Conservation (phyloP, 2,113 vertebrate species). For the Coptodon rendalli region DNA sequence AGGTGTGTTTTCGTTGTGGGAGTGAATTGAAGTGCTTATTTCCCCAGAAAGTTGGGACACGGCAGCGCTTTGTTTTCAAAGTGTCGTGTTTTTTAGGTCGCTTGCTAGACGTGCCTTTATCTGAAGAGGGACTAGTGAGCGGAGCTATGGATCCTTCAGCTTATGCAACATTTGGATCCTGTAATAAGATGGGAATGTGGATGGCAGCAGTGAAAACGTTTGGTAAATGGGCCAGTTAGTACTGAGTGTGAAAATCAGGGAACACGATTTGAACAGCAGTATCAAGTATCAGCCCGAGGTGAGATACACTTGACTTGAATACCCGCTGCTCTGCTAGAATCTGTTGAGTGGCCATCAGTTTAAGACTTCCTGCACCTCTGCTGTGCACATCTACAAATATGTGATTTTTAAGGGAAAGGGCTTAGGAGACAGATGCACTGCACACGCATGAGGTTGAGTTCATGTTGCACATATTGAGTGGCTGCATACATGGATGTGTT, state of each 20-base stretch:
- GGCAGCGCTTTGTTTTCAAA: slow-evolving; percentile 28
- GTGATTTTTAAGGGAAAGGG: not conserved
- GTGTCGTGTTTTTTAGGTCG: not conserved
- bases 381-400: not conserved
- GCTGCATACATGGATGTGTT: not conserved
- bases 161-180: not conserved
- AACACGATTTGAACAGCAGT: not conserved
- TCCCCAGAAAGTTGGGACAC: slow-evolving; percentile 44
- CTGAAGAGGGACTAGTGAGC: slow-evolving; percentile 3
- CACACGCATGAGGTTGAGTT: rapidly evolving
- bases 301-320: not conserved
- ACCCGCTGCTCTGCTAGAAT: not conserved
- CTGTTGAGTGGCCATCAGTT: not conserved
- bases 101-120: not conserved
- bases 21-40: slow-evolving; percentile 38
- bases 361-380: not conserved
- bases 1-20: not conserved
- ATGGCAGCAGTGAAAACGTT: not conserved
- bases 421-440: not conserved
- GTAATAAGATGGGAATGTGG: not conserved
- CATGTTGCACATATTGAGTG: not conserved
- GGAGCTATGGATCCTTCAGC: not conserved
- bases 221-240: not conserved
- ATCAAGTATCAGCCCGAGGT: not conserved
- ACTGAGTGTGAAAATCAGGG: not conserved